Evolutionary conservation across 2,888 invertebrate species (phyloP).

Genomic region (Bhutanitis thaidina): DNA sequence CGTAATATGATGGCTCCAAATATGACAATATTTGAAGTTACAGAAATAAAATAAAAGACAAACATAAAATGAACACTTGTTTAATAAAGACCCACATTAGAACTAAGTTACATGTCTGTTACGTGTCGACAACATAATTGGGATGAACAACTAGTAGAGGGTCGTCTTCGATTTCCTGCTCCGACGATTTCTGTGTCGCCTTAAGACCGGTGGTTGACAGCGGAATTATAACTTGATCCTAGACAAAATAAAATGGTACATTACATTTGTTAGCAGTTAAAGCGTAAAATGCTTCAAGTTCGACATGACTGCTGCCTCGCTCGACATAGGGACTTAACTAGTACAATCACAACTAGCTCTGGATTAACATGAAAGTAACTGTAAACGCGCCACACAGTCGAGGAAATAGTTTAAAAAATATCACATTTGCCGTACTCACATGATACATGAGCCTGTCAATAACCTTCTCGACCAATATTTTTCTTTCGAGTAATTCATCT

Average conservation of each 20-base stretch:
- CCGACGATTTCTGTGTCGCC: conserved; percentile 69
- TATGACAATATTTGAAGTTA: no score
- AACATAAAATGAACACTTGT: conserved; percentile 4
- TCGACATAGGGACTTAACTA: no score
- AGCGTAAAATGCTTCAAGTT: no score
- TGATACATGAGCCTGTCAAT: conserved; percentile 93
- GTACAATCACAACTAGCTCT: no score
- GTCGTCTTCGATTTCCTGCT: conserved; percentile 85
- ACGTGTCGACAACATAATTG: conserved; percentile 91
- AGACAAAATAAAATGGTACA: conserved; percentile 22
- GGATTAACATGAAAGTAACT: no score
- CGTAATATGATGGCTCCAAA: no score
- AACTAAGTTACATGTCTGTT: conserved; percentile 23
- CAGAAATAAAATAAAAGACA: not conserved
- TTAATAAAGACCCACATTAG: conserved; percentile 24
- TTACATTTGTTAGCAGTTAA: no score
- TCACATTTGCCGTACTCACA: conserved; percentile 74
- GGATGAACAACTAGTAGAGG: conserved; percentile 97
- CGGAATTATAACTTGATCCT: conserved; percentile 93
- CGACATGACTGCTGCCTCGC: no score
- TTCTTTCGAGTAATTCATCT: conserved; percentile 92
- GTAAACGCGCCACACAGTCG: no score
- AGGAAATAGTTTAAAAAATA: no score
- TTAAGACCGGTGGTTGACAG: conserved; percentile 81
- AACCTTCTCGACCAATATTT: conserved; percentile 94